Percentiles rank a stretch among this genome's conserved stretches.
Evolutionary conservation across 2,113 vertebrate species (phyloP).

Genomic region (Amphilophus citrinellus): DNA sequence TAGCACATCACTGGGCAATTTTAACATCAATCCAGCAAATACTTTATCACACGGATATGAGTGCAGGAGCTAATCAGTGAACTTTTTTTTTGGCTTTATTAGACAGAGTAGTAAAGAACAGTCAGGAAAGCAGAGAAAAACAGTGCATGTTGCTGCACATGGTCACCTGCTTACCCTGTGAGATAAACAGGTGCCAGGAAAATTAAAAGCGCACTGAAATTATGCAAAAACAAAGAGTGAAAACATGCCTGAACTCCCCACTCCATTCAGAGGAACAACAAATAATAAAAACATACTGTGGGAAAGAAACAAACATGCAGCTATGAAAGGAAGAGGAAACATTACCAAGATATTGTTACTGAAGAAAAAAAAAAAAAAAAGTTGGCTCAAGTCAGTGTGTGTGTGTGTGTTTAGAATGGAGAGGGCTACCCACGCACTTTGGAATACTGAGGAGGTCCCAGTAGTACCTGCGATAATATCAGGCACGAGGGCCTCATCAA

Average conservation of each 20-base stretch:
- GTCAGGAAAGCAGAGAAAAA: too few species aligned
- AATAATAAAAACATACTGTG: background rate
- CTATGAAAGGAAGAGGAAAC: slow-evolving; percentile 8
- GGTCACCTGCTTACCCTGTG: background rate
- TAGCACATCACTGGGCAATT: slow-evolving; percentile 59
- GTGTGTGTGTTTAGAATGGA: background rate
- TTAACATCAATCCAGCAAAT: slow-evolving; percentile 48
- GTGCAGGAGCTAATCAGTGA: too few species aligned
- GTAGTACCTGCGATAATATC: slow-evolving; percentile 92
- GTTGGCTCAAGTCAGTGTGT: background rate
- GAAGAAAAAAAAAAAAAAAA: background rate
- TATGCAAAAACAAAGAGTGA: background rate
- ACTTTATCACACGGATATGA: too few species aligned
- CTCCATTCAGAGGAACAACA: background rate
- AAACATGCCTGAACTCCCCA: slow-evolving; percentile 32
- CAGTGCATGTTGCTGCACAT: background rate
- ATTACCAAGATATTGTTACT: background rate
- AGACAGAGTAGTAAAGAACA: too few species aligned
- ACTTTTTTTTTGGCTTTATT: too few species aligned
- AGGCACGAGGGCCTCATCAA: slow-evolving; percentile 93
- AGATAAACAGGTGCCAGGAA: background rate
- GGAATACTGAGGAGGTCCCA: slow-evolving; percentile 71
- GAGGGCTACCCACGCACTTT: slow-evolving; percentile 78
- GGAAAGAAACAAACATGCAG: slow-evolving; percentile 41
- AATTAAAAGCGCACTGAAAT: background rate